Conservation (phyloP, 2,888 invertebrate genomes). For the Caprella mutica region DNA sequence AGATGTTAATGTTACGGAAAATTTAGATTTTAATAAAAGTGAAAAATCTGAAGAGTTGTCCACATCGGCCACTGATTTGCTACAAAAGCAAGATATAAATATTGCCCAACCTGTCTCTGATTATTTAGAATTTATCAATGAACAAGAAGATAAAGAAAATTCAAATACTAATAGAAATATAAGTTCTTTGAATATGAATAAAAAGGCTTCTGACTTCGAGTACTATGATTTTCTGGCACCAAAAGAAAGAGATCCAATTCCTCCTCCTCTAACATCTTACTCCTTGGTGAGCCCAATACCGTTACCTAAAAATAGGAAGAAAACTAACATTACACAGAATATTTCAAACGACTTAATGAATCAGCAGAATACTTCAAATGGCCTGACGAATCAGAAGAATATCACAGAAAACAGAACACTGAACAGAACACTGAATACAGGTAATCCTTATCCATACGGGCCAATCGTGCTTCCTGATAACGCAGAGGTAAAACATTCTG, state of each 20-base stretch:
- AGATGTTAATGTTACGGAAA: too few species aligned
- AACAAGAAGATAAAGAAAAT: too few species aligned
- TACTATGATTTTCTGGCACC: conserved; percentile 8
- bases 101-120: too few species aligned
- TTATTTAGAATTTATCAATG: too few species aligned
- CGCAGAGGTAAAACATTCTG: background rate
- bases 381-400: too few species aligned
- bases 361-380: background rate
- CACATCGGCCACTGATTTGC: too few species aligned
- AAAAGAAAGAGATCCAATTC: background rate
- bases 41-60: too few species aligned
- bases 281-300: conserved; percentile 3
- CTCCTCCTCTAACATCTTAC: background rate
- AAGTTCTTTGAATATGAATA: too few species aligned
- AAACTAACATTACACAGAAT: background rate
- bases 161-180: too few species aligned
- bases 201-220: background rate
- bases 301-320: background rate
- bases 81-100: too few species aligned
- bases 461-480: conserved; percentile 12
- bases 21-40: too few species aligned
- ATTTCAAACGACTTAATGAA: background rate
- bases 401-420: background rate
- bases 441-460: conserved; percentile 25
- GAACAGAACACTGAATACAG: background rate